A percentile compares a stretch with the other conserved stretches of the same genome.
Conservation (phyloP, 2,113 vertebrate genomes). For the Origma solitaria region DNA sequence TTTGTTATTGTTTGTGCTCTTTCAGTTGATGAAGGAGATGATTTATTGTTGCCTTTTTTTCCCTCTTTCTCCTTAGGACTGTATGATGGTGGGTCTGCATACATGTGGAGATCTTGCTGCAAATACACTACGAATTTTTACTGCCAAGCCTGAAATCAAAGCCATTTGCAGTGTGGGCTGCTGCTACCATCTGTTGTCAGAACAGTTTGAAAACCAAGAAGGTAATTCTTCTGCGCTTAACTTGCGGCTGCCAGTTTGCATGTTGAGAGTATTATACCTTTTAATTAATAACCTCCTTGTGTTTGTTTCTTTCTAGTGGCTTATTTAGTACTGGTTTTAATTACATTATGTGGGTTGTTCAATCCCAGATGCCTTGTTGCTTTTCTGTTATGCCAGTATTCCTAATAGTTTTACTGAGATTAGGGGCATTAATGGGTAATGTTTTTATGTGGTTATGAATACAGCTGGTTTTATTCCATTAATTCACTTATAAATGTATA, state of each 20-base stretch:
- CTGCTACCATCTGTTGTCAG: slow-evolving; percentile 95
- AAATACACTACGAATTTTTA: slow-evolving; percentile 84
- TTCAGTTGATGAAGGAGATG: not conserved
- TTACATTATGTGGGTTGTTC: not conserved
- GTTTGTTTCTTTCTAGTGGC: not conserved
- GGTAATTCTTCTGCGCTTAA: slow-evolving; percentile 49
- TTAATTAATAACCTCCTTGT: not conserved
- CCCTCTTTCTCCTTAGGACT: slow-evolving; percentile 74
- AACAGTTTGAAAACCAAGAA: slow-evolving; percentile 84
- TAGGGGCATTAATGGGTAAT: not conserved
- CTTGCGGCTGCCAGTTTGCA: not conserved
- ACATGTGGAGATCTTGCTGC: slow-evolving; percentile 94
- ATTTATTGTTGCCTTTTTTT: not conserved
- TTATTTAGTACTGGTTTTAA: slow-evolving; percentile 7
- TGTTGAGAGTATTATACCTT: not conserved
- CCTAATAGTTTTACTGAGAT: slow-evolving; percentile 1
- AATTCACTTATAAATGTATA: not conserved
- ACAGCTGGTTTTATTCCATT: slow-evolving; percentile 15
- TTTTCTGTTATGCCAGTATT: not conserved
- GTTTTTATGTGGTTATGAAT: slow-evolving; percentile 21
- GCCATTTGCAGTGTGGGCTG: slow-evolving; percentile 91
- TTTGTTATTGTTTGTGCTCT: not conserved
- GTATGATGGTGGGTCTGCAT: slow-evolving; percentile 91
- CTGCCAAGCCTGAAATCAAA: slow-evolving; percentile 82
- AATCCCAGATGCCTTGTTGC: not conserved